Evolutionary conservation across 2,797 vertebrate genomes (phyloP).

Genomic region (Ctenochaetus hawaiiensis): DNA sequence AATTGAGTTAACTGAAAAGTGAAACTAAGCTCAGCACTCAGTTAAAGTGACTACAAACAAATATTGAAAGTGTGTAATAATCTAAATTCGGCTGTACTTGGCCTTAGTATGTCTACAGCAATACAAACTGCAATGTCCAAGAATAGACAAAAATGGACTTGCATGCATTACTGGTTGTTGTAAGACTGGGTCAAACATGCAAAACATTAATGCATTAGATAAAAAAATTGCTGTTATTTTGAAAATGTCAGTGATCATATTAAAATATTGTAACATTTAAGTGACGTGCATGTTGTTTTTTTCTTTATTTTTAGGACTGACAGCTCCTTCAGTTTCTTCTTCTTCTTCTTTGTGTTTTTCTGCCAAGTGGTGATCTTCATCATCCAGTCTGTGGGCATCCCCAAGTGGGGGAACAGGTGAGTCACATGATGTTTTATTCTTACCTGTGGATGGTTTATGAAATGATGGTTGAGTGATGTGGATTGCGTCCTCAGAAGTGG

Average conservation of each 20-base stretch:
- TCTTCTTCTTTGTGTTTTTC: conserved; percentile 98
- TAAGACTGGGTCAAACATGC: neutral
- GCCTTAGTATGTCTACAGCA: neutral
- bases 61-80: neutral
- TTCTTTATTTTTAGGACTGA: conserved; percentile 88
- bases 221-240: neutral
- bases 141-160: neutral
- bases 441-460: neutral
- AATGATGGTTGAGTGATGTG: neutral
- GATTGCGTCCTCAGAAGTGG: neutral
- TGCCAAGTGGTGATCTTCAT: conserved; percentile 92
- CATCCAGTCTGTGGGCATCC: conserved; percentile 94
- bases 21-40: neutral
- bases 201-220: neutral
- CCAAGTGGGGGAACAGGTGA: conserved; percentile 94
- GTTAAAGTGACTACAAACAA: neutral
- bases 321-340: conserved; percentile 99
- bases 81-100: too few species aligned
- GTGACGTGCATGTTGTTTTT: neutral
- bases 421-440: conserved; percentile 35
- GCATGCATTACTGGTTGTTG: neutral
- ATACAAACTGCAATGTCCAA: neutral
- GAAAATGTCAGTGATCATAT: neutral
- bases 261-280: neutral
- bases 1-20: neutral